Percentiles rank a stretch among this genome's conserved stretches.
Conservation (phyloP, 1,140 invertebrate species). For the Augochlora pura region DNA sequence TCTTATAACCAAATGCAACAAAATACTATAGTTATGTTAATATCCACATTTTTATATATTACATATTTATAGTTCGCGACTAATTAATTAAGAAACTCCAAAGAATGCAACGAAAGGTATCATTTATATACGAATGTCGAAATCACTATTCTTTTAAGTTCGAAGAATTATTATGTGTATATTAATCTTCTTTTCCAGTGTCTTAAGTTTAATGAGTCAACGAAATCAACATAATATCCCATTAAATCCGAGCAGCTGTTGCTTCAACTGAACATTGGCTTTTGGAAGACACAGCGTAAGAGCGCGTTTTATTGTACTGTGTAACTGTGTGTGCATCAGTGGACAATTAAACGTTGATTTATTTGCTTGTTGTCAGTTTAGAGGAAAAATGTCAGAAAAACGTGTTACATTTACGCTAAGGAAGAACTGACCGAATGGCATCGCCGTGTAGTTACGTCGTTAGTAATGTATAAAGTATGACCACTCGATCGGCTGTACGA, state of each 20-base stretch:
- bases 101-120: no score
- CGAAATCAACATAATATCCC: not conserved
- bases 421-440: conserved; percentile 11
- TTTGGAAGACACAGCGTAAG: not conserved
- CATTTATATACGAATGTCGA: no score
- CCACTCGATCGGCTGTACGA: conserved; percentile 27
- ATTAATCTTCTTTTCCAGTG: no score
- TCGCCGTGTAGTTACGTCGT: conserved; percentile 13
- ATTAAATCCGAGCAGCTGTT: conserved; percentile 16
- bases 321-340: not conserved
- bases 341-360: not conserved
- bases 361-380: not conserved
- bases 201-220: not conserved
- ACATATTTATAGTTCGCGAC: no score
- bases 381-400: not conserved
- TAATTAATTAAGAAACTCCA: no score
- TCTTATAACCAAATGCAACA: no score
- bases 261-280: not conserved
- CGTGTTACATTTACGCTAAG: not conserved
- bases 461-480: conserved; percentile 39
- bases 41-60: no score
- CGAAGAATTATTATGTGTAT: not conserved
- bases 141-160: no score
- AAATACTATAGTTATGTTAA: no score
- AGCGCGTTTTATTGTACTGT: not conserved